phyloP scores from a whole-genome alignment of 2,888 invertebrate genomes.

The Temnothorax unifasciatus region DNA sequence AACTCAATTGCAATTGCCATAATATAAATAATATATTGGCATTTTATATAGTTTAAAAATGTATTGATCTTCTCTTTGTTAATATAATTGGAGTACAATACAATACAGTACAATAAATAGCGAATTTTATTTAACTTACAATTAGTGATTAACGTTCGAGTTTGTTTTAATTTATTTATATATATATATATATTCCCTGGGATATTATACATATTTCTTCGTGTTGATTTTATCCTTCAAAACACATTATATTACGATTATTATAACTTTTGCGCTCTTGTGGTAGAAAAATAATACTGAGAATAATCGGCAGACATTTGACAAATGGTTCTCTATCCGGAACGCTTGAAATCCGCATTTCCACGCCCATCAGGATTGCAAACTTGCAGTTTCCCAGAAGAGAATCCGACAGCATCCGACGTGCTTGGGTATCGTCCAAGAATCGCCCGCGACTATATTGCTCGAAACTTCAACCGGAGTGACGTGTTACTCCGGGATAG shows the following conservation, averaged over 20 bases:
- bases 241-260: neutral
- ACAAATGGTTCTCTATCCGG: neutral
- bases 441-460: constrained; percentile 3
- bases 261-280: neutral
- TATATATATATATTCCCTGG: neutral
- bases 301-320: neutral
- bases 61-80: neutral
- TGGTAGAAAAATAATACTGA: neutral
- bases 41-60: neutral
- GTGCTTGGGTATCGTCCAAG: constrained; percentile 26
- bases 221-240: too few species aligned
- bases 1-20: neutral
- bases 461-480: neutral
- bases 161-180: neutral
- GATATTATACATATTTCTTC: neutral
- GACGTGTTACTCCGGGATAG: constrained; percentile 38
- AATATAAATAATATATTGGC: neutral
- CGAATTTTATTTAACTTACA: neutral
- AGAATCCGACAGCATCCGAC: neutral
- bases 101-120: neutral
- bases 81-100: neutral
- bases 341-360: neutral
- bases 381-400: constrained; percentile 21
- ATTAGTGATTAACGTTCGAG: neutral
- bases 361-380: neutral